Evolutionary conservation across 2,888 invertebrate genomes (phyloP).

Genomic region (Eretmocerus hayati): DNA sequence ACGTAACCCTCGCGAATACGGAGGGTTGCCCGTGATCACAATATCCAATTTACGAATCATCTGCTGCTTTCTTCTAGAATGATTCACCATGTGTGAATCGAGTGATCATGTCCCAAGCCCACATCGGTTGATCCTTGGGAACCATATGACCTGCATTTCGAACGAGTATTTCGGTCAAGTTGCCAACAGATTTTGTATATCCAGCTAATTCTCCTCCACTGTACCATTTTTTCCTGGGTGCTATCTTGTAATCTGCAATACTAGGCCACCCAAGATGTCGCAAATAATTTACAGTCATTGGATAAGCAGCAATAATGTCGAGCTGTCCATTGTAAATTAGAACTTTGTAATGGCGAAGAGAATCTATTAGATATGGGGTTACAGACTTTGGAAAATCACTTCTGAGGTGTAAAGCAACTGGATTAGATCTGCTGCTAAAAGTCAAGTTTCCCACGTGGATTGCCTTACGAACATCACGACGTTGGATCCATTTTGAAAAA

Average conservation of each 20-base stretch:
- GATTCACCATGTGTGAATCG: background rate
- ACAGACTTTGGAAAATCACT: constrained; percentile 72
- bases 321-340: constrained; percentile 85
- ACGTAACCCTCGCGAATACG: too few relatives aligned
- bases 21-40: too few relatives aligned
- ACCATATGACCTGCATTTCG: constrained; percentile 50
- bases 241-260: constrained; percentile 34
- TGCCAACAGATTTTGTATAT: constrained; percentile 42
- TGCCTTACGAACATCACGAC: constrained; percentile 56
- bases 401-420: constrained; percentile 59
- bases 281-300: constrained; percentile 70
- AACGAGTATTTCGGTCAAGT: constrained; percentile 44
- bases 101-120: constrained; percentile 47
- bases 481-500: constrained; percentile 18
- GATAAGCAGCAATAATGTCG: constrained; percentile 83
- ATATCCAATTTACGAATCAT: too few relatives aligned
- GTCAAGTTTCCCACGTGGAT: constrained; percentile 79
- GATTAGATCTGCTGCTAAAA: constrained; percentile 57
- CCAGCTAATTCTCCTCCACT: constrained; percentile 43
- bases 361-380: constrained; percentile 61
- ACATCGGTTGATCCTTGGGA: constrained; percentile 48
- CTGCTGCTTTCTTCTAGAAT: too few relatives aligned
- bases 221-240: constrained; percentile 36
- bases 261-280: constrained; percentile 44
- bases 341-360: constrained; percentile 62